phyloP scores from a whole-genome alignment of 2,888 invertebrate genomes.

The Phaonia tiefii region DNA sequence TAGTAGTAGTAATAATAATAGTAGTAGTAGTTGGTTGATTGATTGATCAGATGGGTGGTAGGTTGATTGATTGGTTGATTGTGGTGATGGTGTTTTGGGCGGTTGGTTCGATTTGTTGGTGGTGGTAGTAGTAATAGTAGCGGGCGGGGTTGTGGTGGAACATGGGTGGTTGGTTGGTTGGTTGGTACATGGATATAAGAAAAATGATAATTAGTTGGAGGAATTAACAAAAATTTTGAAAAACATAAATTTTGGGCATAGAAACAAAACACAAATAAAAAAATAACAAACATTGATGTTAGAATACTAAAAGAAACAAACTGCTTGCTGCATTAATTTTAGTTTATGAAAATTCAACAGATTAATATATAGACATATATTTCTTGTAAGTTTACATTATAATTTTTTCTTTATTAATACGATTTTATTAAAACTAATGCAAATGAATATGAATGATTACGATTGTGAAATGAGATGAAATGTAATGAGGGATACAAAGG shows the following conservation, averaged over 20 bases:
- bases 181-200: constrained; percentile 52
- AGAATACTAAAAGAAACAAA: constrained; percentile 28
- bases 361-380: background rate
- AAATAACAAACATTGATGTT: constrained; percentile 57
- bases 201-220: constrained; percentile 41
- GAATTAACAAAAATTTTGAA: constrained; percentile 49
- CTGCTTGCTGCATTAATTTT: constrained; percentile 24
- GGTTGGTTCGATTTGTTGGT: constrained; percentile 40
- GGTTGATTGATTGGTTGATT: constrained; percentile 52
- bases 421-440: constrained; percentile 73
- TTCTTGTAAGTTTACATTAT: background rate
- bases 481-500: constrained; percentile 47
- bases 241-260: constrained; percentile 44
- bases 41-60: constrained; percentile 53
- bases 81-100: constrained; percentile 29
- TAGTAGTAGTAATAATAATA: constrained; percentile 50
- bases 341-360: constrained; percentile 35
- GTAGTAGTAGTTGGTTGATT: constrained; percentile 55
- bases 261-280: constrained; percentile 40
- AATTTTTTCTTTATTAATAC: constrained; percentile 47
- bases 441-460: constrained; percentile 72
- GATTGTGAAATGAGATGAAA: constrained; percentile 47
- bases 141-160: constrained; percentile 40
- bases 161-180: constrained; percentile 51
- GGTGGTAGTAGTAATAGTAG: constrained; percentile 52